phyloP scores from a whole-genome alignment of 1,140 invertebrate species.

The Prorops nasuta region DNA sequence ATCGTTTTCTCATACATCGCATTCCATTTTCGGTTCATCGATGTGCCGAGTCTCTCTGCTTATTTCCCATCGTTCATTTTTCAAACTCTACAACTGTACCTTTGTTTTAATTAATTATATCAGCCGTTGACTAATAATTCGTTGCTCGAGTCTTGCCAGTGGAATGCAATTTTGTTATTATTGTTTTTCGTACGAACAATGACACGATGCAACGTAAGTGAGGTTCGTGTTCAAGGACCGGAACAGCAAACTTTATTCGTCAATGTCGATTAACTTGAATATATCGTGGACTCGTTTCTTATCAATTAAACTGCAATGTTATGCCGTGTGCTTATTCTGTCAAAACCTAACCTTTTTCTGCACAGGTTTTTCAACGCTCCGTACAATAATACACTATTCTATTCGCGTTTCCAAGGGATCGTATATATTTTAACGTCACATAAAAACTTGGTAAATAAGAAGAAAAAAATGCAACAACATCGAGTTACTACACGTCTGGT shows the following conservation, averaged over 20 bases:
- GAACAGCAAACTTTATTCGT: neutral
- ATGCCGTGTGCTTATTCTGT: no score
- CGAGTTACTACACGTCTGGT: no score
- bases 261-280: neutral
- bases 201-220: neutral
- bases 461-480: no score
- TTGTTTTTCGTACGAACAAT: neutral
- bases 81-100: neutral
- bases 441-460: no score
- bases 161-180: neutral
- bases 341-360: no score
- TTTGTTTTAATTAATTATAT: neutral
- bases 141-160: neutral
- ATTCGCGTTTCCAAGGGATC: no score
- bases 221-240: neutral
- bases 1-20: neutral
- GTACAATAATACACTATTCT: no score
- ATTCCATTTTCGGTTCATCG: conserved; percentile 1
- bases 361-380: no score
- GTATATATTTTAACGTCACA: no score
- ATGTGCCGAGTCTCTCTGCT: neutral
- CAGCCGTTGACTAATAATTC: no score
- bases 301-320: no score
- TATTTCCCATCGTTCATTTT: neutral
- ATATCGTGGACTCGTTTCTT: neutral